Percentiles rank a stretch among this genome's conserved stretches.
phyloP scores from a whole-genome alignment of 2,888 invertebrate species.

The Euzophera pinguis region DNA sequence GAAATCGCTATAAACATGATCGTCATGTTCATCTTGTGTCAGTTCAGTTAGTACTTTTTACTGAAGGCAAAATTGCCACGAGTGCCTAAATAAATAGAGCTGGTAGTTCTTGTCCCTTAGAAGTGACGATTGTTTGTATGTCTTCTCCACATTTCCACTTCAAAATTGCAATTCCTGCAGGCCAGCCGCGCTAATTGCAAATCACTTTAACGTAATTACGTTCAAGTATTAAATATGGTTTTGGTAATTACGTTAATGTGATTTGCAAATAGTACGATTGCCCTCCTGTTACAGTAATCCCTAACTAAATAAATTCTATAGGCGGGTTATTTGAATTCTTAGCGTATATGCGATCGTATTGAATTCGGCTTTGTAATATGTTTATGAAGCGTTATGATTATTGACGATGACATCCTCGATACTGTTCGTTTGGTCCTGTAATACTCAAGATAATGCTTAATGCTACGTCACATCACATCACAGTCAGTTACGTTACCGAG shows the following conservation, averaged over 20 bases:
- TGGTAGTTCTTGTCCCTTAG: conserved; percentile 25
- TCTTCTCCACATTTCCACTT: conserved; percentile 34
- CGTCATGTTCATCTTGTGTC: neutral
- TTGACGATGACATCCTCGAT: neutral
- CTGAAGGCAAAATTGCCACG: conserved; percentile 29
- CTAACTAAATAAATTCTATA: too few relatives aligned
- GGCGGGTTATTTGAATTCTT: neutral
- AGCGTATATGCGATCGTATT: neutral
- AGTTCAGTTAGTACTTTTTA: conserved; percentile 11
- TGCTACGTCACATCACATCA: conserved; percentile 68
- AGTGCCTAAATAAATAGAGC: conserved; percentile 39
- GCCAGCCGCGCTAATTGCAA: too few relatives aligned
- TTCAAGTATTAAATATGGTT: too few relatives aligned
- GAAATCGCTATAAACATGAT: conserved; percentile 6
- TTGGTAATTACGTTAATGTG: too few relatives aligned
- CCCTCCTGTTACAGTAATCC: too few relatives aligned
- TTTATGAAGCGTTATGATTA: neutral
- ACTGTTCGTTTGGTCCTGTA: conserved; percentile 36
- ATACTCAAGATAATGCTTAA: conserved; percentile 60
- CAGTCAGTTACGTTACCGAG: conserved; percentile 55
- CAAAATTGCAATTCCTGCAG: neutral
- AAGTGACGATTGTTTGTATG: conserved; percentile 32
- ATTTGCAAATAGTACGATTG: too few relatives aligned
- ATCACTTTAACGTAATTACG: too few relatives aligned
- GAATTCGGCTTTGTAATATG: neutral